Evolutionary conservation across 2,797 vertebrate genomes (phyloP), one percentile per base, ranked within the genome.

Genomic region (Apogon hyalosoma): DNA sequence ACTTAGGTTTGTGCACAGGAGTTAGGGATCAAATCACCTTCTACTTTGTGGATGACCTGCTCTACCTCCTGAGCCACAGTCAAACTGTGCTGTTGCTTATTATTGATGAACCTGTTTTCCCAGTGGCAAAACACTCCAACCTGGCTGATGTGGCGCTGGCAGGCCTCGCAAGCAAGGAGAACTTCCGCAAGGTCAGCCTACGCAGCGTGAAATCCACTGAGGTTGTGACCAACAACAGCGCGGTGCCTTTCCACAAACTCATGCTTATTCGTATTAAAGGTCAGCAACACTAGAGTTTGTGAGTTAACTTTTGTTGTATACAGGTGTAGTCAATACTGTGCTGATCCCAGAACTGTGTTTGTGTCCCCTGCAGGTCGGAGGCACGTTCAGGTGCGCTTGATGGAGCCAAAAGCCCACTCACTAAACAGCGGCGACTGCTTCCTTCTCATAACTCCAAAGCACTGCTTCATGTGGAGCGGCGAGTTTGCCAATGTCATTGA

Each of bases 231-330:
- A 95, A 95, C 79, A 95, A 95, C 92, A 95, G 94, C 3, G 75
- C 92, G 0, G 67, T 94, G 72, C 94, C 94, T 57, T 95, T 90
- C 85, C 83, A 93, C 79, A 94, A 94, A 58, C 93, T 95, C 67
- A 95, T 95, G 95, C 93, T 95, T 7, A 94, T 95, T 51, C 92
- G 92, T 47, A 92, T 95, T 65, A 95, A 95, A 94, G 94, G 94
- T 95, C 69, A 79, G 88, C 52, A 48, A 52, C 18, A n/a, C 2
- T 9, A 10, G 1, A 18, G 14, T 15, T 14, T 10, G 2, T 5
- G 9, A 33, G 11, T 50, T 52, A 58, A 8, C 68, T 50, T 64
- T 2, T 39, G 47, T 45, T 49, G 7, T 42, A 24, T 18, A 15
- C 11, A 16, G 14, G 4, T 38, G 8, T 33, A 7, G 31, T 18